Evolutionary conservation across 2,888 invertebrate species (phyloP), one percentile per base, ranked within the genome.

Genomic region (Mythimna vitellina): DNA sequence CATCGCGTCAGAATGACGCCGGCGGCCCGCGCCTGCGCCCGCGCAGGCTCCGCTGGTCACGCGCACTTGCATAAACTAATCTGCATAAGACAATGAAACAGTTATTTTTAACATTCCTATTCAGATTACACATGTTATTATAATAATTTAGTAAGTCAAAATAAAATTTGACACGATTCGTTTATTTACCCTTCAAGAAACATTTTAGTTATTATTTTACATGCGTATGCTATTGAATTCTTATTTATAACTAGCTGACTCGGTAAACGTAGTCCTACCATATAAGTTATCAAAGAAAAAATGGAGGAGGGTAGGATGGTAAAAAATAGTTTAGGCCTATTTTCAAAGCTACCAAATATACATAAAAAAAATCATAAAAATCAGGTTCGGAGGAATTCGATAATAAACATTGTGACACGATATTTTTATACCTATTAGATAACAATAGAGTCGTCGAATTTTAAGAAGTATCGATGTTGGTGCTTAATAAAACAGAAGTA

Each of bases 1-100:
- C 83, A 79, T 75, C 72, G 65, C 65, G 70, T 65, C 69, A 63
- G 35, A 57, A 25, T 58, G 67, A 57, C 65, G 70, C 64, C 65
- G 67, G 46, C 64, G 35, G 38, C 22, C 51, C 12, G 69, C 65
- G 38, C 3, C 29, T 29, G 66, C 74, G 78, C 66, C 65, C 63
- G 76, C 73, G 58, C 76, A 66, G 67, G 46, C 70, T 65, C 35
- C 46, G 67, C 35, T 65, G 69, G 76, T 88, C 88, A 84, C 86
- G 83, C 76, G 86, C 66, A 65, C 76, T 89, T 91, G 73, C 82
- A 86, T 81, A 91, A 91, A 79, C 83, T 87, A 86, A 90, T 90
- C 84, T 89, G 80, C 88, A 90, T 91, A 78, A 87, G 70, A 88
- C 86, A 87, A 89, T 88, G 86, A 86, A 86, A 85, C 42, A 60